Evolutionary conservation across 2,888 invertebrate species (phyloP), one percentile per base, ranked within the genome.

Genomic region (Synergus gifuensis): DNA sequence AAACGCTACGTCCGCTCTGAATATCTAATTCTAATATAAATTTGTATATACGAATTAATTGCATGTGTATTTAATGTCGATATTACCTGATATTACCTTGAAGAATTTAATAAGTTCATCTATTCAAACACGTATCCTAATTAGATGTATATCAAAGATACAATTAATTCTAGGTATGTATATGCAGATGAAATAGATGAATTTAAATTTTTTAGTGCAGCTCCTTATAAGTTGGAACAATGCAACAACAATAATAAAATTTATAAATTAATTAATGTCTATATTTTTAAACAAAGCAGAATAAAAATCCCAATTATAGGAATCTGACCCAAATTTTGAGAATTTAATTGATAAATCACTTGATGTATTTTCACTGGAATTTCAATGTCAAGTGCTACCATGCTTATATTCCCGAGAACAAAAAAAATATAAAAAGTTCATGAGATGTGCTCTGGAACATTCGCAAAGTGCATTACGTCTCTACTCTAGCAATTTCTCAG

Each of bases 311-410:
- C 28, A 28, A 28, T 28, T 28, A 28, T 28, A 28, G 28, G 46
- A 46, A 46, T 46, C 14, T 14, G 1, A 14, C 14, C 14, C 12
- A 14, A 14, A 4, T 46, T 14, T 14, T 46, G 4, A 46, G 3
- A 14, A 46, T 46, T 46, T 46, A 46, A 64, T 28, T 28, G 28
- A 28, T 28, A 28, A 28, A 28, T 28, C 28, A 28, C 28, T 28
- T 28, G 28, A 64, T 64, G 40, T n/a, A 66, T 2, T n/a, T 66
- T 66, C n/a, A 8, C 40, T 18, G 5, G 11, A 66, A 66, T 42
- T 16, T 66, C 42, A 66, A 66, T 66, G 42, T 66, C n/a, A 54
- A n/a, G n/a, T n/a, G n/a, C 14, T n/a, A 54, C n/a, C n/a, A 54
- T n/a, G 54, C 3, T 9, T 8, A 54, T 54, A 54, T 54, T 54